Conservation (phyloP, 2,888 invertebrate genomes). For the Diarsia brunnea region DNA sequence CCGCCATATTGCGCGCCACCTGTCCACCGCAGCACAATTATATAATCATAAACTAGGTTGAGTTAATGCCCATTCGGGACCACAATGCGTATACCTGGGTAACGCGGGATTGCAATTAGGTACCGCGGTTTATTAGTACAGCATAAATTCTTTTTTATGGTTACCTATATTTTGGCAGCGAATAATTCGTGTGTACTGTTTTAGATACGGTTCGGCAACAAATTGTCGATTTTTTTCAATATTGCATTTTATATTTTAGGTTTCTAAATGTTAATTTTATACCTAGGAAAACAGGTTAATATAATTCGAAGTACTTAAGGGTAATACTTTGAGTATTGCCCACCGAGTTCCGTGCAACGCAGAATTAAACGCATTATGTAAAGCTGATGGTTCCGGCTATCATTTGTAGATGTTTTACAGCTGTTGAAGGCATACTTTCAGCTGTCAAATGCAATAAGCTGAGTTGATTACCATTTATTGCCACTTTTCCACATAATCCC, state of each 20-base stretch:
- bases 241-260: neutral
- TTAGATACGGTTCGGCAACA: neutral
- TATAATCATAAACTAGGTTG: constrained; percentile 54
- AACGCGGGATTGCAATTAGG: constrained; percentile 40
- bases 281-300: neutral
- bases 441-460: too few relatives aligned
- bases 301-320: neutral
- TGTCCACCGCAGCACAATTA: constrained; percentile 37
- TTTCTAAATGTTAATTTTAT: neutral
- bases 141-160: constrained; percentile 47
- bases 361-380: too few relatives aligned
- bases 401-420: too few relatives aligned
- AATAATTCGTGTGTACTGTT: neutral
- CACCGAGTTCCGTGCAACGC: too few relatives aligned
- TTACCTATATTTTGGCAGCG: constrained; percentile 2
- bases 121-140: constrained; percentile 28
- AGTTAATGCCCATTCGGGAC: constrained; percentile 45
- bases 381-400: too few relatives aligned
- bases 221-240: neutral
- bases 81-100: constrained; percentile 45
- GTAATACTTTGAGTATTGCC: neutral
- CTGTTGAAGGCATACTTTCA: too few relatives aligned
- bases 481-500: too few relatives aligned
- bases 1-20: constrained; percentile 19
- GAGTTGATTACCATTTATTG: too few relatives aligned